Percentiles rank a stretch among this genome's conserved stretches.
Evolutionary conservation across 2,888 invertebrate species (phyloP).

Genomic region (Phyllotreta striolata): DNA sequence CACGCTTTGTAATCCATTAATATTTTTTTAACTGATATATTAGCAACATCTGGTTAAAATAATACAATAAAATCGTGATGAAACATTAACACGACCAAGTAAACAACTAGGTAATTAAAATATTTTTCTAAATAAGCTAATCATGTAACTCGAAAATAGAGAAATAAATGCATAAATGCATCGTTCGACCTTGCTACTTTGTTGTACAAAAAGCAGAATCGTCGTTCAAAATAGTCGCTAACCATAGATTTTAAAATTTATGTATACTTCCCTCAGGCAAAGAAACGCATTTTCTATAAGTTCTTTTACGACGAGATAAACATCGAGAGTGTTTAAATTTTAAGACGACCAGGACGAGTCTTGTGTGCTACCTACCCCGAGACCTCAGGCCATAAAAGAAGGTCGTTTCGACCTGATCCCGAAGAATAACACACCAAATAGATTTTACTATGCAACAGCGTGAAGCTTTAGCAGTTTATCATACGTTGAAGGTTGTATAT

Average conservation of each 20-base stretch:
- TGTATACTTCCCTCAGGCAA: conserved; percentile 3
- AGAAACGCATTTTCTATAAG: conserved; percentile 7
- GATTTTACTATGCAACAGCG: conserved; percentile 23
- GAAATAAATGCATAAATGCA: too few relatives aligned
- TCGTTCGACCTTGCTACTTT: too few relatives aligned
- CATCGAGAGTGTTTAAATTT: conserved; percentile 15
- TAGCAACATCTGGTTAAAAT: too few relatives aligned
- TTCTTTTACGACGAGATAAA: conserved; percentile 15
- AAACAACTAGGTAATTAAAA: too few relatives aligned
- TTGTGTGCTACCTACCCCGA: conserved; percentile 18
- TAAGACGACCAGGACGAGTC: conserved; percentile 2
- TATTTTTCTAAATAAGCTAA: too few relatives aligned
- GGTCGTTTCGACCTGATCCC: conserved; percentile 17
- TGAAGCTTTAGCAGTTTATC: conserved; percentile 14
- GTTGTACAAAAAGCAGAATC: too few relatives aligned
- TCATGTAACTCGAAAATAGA: too few relatives aligned
- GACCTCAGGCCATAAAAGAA: conserved; percentile 17
- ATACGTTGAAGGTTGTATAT: conserved; percentile 17
- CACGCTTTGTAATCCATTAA: too few relatives aligned
- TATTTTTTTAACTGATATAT: too few relatives aligned
- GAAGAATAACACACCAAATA: conserved; percentile 21
- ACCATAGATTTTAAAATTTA: conserved; percentile 5
- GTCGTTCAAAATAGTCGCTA: too few relatives aligned
- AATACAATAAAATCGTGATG: too few relatives aligned
- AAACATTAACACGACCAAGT: too few relatives aligned